These are phyloP conservation scores for Atherinomorus stipes DNA, from an alignment of 2,113 vertebrate species.

Conservation along the genomic window DNA sequence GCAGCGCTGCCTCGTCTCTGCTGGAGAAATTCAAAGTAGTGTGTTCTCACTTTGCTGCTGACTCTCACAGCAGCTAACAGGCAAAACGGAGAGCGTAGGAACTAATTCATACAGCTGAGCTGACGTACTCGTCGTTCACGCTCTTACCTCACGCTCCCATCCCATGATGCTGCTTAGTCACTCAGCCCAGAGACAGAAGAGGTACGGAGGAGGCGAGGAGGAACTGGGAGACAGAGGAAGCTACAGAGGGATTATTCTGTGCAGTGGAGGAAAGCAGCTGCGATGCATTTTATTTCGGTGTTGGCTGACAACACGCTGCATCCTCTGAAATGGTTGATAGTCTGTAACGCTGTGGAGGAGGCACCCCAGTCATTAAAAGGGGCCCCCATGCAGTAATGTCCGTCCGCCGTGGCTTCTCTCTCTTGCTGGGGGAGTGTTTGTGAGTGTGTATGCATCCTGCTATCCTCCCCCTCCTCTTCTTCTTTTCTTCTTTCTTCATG, in stretches of 20 bases:
- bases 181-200: conserved; percentile 21
- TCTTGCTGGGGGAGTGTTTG: conserved; percentile 62
- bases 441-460: not conserved
- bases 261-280: conserved; percentile 67
- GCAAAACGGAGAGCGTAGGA: conserved; percentile 81
- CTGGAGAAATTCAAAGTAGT: conserved; percentile 24
- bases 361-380: conserved; percentile 57
- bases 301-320: conserved; percentile 79
- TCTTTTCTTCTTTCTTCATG: conserved; percentile 70
- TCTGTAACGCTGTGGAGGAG: conserved; percentile 87
- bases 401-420: conserved; percentile 64
- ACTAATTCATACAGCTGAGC: conserved; percentile 81
- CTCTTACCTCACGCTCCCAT: conserved; percentile 43
- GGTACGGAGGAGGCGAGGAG: conserved; percentile 23
- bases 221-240: conserved; percentile 44
- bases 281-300: conserved; percentile 78
- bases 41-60: conserved; percentile 34
- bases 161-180: conserved; percentile 22
- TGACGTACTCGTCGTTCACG: conserved; percentile 68
- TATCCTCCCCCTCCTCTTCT: conserved; percentile 28
- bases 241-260: conserved; percentile 41
- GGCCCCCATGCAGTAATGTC: conserved; percentile 66
- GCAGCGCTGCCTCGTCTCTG: conserved; percentile 25
- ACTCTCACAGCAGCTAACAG: conserved; percentile 52
- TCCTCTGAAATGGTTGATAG: conserved; percentile 85